Evolutionary conservation across 2,888 invertebrate species (phyloP), one percentile per base, ranked within the genome.

Genomic region (Drosophila diplacantha): DNA sequence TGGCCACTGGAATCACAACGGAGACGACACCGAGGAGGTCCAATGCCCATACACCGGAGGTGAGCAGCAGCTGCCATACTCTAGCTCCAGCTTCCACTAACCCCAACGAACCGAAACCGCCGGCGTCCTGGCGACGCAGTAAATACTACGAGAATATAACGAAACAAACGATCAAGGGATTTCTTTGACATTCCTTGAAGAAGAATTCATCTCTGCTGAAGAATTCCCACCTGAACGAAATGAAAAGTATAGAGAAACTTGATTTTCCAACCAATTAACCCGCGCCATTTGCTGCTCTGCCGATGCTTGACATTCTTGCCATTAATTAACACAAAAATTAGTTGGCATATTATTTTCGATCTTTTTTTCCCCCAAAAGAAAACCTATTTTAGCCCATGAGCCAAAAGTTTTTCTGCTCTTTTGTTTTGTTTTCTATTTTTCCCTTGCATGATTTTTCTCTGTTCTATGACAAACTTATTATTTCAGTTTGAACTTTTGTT

Each of bases 151-250:
- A 87, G 68, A 89, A 89, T 69, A 89, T 90, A 74, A 90, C 91
- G 75, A 90, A 91, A 75, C 90, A 91, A 84, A 90, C 91, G 67
- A 90, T 91, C 80, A 91, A 90, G 87, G 90, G 90, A 69, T 90
- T 90, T 85, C 87, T 91, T 75, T 90, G 35, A 35, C 16, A 16
- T 35, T 8, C 9, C 16, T 16, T 9, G 83, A 81, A 4, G 8
- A 22, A 8, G 38, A 22, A 18, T 26, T 29, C 18, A 14, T 6
- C 3, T 12, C 16, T 18, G 8, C 44, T 14, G 44, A 44, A 18
- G 29, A 29, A 9, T 31, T 46, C 29, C 53, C 62, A 41, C 41
- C 37, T 37, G 22, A 58, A 37, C 6, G 35, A 55, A 26, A 16
- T 20, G 24, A 24, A 44, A 24, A 18, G 43, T 55, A 20, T 16